Percentiles rank a stretch among this genome's conserved stretches.
phyloP scores from a whole-genome alignment of 2,888 invertebrate genomes.

The Zele albiditarsus region DNA sequence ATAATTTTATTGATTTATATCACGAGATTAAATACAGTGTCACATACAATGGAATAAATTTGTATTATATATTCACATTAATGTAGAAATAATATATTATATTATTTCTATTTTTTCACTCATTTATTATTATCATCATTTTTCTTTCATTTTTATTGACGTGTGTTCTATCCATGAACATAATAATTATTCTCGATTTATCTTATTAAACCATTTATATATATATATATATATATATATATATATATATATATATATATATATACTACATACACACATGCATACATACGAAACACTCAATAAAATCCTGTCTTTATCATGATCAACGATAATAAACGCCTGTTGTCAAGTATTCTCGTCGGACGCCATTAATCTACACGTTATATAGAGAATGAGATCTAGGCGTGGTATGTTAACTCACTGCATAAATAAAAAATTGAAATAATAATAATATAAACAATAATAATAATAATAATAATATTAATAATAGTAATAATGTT shows the following conservation, averaged over 20 bases:
- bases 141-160: slow-evolving; percentile 7
- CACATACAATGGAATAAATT: not conserved
- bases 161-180: not conserved
- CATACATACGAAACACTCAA: slow-evolving; percentile 21
- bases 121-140: not conserved
- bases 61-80: not conserved
- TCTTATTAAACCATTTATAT: slow-evolving; percentile 25
- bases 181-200: slow-evolving; percentile 39
- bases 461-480: slow-evolving; percentile 8
- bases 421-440: slow-evolving; percentile 3
- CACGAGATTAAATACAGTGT: not conserved
- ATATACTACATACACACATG: not conserved
- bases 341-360: slow-evolving; percentile 30
- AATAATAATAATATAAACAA: not conserved
- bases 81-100: not conserved
- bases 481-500: too few species aligned
- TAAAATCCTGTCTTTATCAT: slow-evolving; percentile 21
- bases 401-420: slow-evolving; percentile 33
- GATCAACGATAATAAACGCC: slow-evolving; percentile 37
- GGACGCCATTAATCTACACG: slow-evolving; percentile 30
- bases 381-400: slow-evolving; percentile 1
- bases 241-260: not conserved
- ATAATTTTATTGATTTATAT: slow-evolving; percentile 32
- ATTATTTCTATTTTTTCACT: not conserved
- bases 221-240: not conserved